Evolutionary conservation across 2,113 vertebrate species (phyloP), one percentile per base, ranked within the genome.

Genomic region (Coracopsis vasa): DNA sequence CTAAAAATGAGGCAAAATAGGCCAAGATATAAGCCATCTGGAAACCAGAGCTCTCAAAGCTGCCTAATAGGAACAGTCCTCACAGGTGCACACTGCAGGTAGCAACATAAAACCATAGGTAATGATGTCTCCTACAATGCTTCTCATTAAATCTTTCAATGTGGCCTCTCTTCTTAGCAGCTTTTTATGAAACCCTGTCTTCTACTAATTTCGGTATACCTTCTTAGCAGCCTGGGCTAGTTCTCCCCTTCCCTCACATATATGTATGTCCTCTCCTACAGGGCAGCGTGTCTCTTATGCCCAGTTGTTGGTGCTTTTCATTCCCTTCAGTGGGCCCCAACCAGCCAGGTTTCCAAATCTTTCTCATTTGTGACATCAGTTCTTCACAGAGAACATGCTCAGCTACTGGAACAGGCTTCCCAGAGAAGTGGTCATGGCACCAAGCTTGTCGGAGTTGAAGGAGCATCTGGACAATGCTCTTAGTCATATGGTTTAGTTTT

Each of bases 351-450:
- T 84, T 87, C 42, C 2, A 1, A 50, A 64, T 62, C 58, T 79
- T 61, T 66, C n/a, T 56, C 2, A 0, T 88, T 83, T 84, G 18
- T 0, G 0, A 28, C n/a, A 10, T 45, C 3, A 2, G 19, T 1
- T 82, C 37, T 78, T 90, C 33, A 21, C 13, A 12, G 50, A 70
- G 53, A 50, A 33, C 6, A 5, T 48, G 13, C 3, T 71, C 3
- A 1, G 33, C 48, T 7, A 7, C 62, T 41, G 51, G 42, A 50
- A 54, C 28, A 54, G 51, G 31, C 6, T 72, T 29, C 45, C 39
- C 10, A 7, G 33, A 13, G 50, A 39, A 74, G n/a, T 24, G 31
- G 9, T 62, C 37, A n/a, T 1, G 2, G 29, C 65, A 74, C 23
- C 41, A 82, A 33, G 18, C 28, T 21, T 2, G 0, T 12, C 56